Evolutionary conservation across 1,140 invertebrate species (phyloP).

Genomic region (Lepidurus couesii): DNA sequence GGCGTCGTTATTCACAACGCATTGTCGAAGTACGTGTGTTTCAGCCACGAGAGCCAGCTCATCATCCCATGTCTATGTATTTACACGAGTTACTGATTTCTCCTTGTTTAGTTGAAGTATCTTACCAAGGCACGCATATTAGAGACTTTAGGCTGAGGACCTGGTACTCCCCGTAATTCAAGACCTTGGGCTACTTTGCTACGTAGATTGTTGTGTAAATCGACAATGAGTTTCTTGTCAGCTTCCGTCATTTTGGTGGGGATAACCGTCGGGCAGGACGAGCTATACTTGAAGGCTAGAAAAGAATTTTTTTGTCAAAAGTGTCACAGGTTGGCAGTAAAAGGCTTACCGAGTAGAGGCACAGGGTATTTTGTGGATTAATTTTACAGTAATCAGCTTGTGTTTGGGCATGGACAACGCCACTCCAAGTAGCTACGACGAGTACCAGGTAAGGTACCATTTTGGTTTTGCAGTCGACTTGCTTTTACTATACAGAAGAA

Average conservation of each 20-base stretch:
- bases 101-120: background rate
- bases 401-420: background rate
- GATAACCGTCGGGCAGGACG: background rate
- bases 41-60: conserved; percentile 33
- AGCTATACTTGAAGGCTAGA: conserved; percentile 5
- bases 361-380: background rate
- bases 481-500: too few relatives aligned
- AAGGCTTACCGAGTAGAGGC: background rate
- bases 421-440: background rate
- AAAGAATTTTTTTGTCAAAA: background rate
- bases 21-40: conserved; percentile 29
- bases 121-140: conserved; percentile 74
- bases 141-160: conserved; percentile 62
- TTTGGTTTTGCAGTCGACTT: background rate
- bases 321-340: background rate
- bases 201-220: conserved; percentile 70
- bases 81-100: background rate
- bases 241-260: background rate
- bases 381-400: background rate
- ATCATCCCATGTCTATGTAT: conserved; percentile 34
- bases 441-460: background rate
- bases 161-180: conserved; percentile 53
- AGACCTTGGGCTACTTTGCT: conserved; percentile 70
- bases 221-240: conserved; percentile 38
- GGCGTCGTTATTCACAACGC: conserved; percentile 23